Evolutionary conservation across 2,113 vertebrate genomes (phyloP), one percentile per base, ranked within the genome.

Genomic region (Mormoops blainvillei): DNA sequence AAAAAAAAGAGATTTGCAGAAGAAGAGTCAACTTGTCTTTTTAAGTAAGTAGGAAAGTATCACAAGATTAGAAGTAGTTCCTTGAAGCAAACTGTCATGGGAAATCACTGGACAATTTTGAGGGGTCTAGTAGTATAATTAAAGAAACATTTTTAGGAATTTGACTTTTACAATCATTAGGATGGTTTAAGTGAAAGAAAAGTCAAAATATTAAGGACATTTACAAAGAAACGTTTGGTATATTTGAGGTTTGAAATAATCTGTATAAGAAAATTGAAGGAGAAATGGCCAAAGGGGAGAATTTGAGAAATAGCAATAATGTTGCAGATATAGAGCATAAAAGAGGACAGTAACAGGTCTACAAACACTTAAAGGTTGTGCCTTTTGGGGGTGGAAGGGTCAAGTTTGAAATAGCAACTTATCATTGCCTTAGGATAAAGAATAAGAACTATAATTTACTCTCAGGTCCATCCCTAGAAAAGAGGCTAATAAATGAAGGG

Each of bases 171-270:
- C 15, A 41, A 13, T 86, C 11, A 63, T 80, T 74, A 80, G 68
- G 20, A n/a, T 56, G 89, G 56, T 45, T 93, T 68, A 89, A 93
- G 82, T 89, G n/a, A 52, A 97, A 87, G 68, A 78, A 33, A 95
- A 96, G 52, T 96, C n/a, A 92, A 65, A 94, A 74, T 68, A 36
- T 78, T 81, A 73, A 81, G 61, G 68, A 43, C 19, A 50, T 86
- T 74, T 76, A 74, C 14, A 52, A 52, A 92, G 65, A 86, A 68
- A 89, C 84, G 13, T 48, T 94, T 58, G 73, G 6, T 78, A 3
- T 50, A 67, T 85, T 87, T 89, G 87, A 87, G 12, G 31, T 88
- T 93, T 90, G 71, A 89, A 95, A 80, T 92, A 83, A 86, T 70
- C 18, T 48, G 38, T 76, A 77, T 24, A 45, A 70, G 56, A 67